Conservation (phyloP, 1,140 invertebrate species). For the Ylistrum balloti region DNA sequence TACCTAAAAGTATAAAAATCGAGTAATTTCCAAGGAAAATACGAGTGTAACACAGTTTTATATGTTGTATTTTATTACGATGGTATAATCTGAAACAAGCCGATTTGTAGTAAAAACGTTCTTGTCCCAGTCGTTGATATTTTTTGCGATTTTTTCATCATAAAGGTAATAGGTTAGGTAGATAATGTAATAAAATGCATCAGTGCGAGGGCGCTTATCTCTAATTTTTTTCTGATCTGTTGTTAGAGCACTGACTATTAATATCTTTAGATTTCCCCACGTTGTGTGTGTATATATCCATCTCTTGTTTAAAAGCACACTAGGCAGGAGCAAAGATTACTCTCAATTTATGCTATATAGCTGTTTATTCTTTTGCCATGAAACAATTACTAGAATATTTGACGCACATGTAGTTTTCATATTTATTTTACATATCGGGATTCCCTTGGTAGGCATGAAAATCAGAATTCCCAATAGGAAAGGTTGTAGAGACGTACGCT, state of each 20-base stretch:
- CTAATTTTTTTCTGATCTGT: neutral
- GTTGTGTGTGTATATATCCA: neutral
- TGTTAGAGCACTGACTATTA: neutral
- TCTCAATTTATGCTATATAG: conserved; percentile 23
- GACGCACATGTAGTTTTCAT: conserved; percentile 26
- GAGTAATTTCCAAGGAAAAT: neutral
- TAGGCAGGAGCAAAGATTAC: conserved; percentile 12
- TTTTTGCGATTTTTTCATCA: conserved; percentile 14
- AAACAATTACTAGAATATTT: conserved; percentile 36
- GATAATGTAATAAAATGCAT: conserved; percentile 17
- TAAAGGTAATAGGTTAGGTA: conserved; percentile 6
- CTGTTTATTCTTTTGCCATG: conserved; percentile 33
- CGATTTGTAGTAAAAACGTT: conserved; percentile 28
- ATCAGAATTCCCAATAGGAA: neutral
- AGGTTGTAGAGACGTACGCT: neutral
- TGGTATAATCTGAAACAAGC: neutral
- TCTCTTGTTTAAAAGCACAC: conserved; percentile 1
- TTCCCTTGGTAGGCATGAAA: neutral
- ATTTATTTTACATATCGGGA: conserved; percentile 35
- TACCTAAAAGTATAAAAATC: neutral
- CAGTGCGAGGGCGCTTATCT: neutral
- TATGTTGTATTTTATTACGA: neutral
- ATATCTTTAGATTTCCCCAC: neutral
- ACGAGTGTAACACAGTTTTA: conserved; percentile 14
- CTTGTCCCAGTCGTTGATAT: neutral